Evolutionary conservation across 2,888 invertebrate species (phyloP).

Genomic region (Rotaria magnacalcarata): DNA sequence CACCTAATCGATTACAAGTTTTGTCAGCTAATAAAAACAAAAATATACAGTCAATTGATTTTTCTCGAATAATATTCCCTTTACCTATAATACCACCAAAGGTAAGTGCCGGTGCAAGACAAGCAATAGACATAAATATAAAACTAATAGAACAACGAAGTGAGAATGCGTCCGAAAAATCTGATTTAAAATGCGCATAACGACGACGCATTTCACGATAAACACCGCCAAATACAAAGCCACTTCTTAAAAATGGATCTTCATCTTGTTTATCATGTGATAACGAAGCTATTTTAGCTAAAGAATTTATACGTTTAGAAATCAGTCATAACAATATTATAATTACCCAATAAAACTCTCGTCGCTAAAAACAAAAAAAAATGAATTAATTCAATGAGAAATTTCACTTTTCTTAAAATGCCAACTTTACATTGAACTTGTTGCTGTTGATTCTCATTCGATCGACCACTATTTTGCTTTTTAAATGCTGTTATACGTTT

Average conservation of each 20-base stretch:
- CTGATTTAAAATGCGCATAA: slow-evolving; percentile 40
- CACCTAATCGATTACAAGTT: slow-evolving; percentile 72
- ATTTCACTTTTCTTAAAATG: too few relatives aligned
- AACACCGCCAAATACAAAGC: slow-evolving; percentile 39
- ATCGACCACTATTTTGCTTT: neutral
- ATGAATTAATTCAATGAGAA: neutral
- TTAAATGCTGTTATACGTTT: too few relatives aligned
- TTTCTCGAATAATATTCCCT: neutral
- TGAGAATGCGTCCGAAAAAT: slow-evolving; percentile 40
- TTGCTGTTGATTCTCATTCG: neutral
- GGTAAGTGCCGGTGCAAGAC: slow-evolving; percentile 42
- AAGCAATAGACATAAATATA: slow-evolving; percentile 44
- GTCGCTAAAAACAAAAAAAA: neutral
- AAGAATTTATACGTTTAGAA: neutral
- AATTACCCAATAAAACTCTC: neutral
- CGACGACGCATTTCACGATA: slow-evolving; percentile 39
- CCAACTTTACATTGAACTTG: neutral
- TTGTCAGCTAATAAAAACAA: slow-evolving; percentile 42
- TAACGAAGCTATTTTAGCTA: neutral
- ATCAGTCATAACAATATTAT: neutral
- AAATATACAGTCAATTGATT: neutral
- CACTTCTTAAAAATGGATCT: slow-evolving; percentile 44
- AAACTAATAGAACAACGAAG: slow-evolving; percentile 42
- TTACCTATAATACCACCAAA: slow-evolving; percentile 46
- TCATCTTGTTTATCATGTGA: slow-evolving; percentile 33